Conservation (phyloP, 2,888 invertebrate genomes). For the Amorpha juglandis region DNA sequence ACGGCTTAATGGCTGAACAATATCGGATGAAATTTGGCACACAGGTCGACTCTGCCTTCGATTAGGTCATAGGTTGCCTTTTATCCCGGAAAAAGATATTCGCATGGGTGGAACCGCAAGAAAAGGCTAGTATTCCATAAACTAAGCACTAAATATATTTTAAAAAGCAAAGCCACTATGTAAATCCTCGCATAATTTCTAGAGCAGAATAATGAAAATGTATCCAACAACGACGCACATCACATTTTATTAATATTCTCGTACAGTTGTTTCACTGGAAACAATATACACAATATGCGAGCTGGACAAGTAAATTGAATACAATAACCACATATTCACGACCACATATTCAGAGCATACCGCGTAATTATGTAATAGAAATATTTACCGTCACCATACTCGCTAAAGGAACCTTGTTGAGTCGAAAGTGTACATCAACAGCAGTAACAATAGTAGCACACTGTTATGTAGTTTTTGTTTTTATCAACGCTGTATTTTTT, state of each 20-base stretch:
- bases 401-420: neutral
- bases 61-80: too few species aligned
- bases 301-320: neutral
- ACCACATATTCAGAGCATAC: neutral
- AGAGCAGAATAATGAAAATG: conserved; percentile 32
- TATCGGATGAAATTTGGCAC: too few species aligned
- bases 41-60: too few species aligned
- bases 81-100: too few species aligned
- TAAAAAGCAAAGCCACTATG: too few species aligned
- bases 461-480: too few species aligned
- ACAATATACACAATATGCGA: conserved; percentile 1
- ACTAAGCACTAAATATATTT: neutral
- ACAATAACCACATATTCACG: neutral
- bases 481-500: too few species aligned
- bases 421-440: too few species aligned
- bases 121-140: neutral
- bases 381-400: neutral
- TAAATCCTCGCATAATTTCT: conserved; percentile 14
- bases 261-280: neutral
- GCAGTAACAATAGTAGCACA: too few species aligned
- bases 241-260: conserved; percentile 5
- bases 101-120: too few species aligned
- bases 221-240: conserved; percentile 34
- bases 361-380: neutral
- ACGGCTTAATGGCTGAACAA: too few species aligned